Conservation (phyloP, 2,113 vertebrate genomes). For the Misgurnus mizolepis region DNA sequence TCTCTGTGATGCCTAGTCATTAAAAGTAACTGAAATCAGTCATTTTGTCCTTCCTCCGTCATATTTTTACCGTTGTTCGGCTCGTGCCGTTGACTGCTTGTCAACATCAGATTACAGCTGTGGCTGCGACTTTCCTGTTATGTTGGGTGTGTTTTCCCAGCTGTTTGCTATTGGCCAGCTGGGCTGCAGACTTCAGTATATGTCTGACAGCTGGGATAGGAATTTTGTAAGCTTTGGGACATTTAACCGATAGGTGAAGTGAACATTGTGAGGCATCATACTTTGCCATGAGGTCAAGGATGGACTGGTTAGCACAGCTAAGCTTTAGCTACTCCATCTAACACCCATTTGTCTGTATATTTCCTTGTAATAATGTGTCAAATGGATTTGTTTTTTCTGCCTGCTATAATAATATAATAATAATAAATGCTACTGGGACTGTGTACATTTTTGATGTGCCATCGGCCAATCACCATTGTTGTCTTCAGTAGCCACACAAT, state of each 20-base stretch:
- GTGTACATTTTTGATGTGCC: too few species aligned
- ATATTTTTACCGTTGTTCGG: conserved; percentile 33
- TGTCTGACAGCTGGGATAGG: not conserved
- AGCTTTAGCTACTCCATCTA: too few species aligned
- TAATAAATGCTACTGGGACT: too few species aligned
- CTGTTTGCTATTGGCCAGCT: conserved; percentile 15
- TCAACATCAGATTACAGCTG: conserved; percentile 27
- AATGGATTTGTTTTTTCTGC: too few species aligned
- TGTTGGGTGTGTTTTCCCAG: not conserved
- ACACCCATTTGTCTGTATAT: too few species aligned
- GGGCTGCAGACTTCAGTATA: not conserved
- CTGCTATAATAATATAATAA: too few species aligned
- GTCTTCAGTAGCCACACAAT: too few species aligned
- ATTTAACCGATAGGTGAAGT: conserved; percentile 3
- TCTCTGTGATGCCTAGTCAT: conserved; percentile 42
- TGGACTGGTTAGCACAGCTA: too few species aligned
- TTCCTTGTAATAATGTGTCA: too few species aligned
- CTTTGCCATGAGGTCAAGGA: not conserved
- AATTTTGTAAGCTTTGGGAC: not conserved
- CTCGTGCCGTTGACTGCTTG: conserved; percentile 31
- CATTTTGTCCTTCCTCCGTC: conserved; percentile 31
- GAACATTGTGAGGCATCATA: not conserved
- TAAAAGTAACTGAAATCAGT: conserved; percentile 45
- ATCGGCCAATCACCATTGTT: too few species aligned
- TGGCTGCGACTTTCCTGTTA: not conserved